phyloP scores from a whole-genome alignment of 2,888 invertebrate species.

The Heterodera filipjevi region DNA sequence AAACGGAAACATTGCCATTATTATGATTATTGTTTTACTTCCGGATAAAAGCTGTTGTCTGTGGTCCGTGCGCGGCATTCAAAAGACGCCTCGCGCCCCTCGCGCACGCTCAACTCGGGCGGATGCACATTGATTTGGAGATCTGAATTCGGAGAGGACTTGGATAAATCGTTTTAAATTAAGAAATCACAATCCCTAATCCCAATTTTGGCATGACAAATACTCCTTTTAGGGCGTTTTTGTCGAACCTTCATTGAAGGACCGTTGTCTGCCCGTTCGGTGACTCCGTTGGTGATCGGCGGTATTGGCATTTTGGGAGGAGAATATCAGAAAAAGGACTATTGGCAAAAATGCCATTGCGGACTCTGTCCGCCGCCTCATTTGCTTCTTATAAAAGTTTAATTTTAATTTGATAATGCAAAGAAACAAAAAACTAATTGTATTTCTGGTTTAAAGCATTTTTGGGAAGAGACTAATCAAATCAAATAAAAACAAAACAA shows the following conservation, averaged over 20 bases:
- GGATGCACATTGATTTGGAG: slow-evolving; percentile 64
- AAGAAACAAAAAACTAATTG: background rate
- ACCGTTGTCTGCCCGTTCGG: slow-evolving; percentile 13
- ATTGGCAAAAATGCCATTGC: slow-evolving; percentile 2
- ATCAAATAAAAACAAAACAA: background rate
- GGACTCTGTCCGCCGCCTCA: slow-evolving; percentile 3
- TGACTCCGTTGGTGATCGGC: slow-evolving; percentile 6
- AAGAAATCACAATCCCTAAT: too few species aligned
- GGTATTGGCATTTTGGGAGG: background rate
- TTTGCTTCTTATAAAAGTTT: background rate
- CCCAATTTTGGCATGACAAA: too few species aligned
- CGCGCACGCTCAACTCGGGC: slow-evolving; percentile 55
- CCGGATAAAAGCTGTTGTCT: slow-evolving; percentile 56
- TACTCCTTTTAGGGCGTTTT: too few species aligned
- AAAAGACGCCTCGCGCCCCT: slow-evolving; percentile 62
- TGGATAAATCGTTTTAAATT: background rate
- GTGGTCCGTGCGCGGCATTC: slow-evolving; percentile 62
- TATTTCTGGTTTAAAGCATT: background rate
- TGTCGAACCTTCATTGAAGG: slow-evolving; percentile 3
- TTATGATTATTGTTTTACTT: background rate
- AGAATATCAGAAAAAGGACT: background rate
- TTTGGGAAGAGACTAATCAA: slow-evolving; percentile 1
- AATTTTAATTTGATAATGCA: background rate
- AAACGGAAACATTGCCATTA: background rate
- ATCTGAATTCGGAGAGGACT: slow-evolving; percentile 41